Percentiles rank a stretch among this genome's conserved stretches.
These are phyloP conservation scores for Spilosoma lubricipeda DNA, from an alignment of 2,888 invertebrate species.

Conservation along the genomic window DNA sequence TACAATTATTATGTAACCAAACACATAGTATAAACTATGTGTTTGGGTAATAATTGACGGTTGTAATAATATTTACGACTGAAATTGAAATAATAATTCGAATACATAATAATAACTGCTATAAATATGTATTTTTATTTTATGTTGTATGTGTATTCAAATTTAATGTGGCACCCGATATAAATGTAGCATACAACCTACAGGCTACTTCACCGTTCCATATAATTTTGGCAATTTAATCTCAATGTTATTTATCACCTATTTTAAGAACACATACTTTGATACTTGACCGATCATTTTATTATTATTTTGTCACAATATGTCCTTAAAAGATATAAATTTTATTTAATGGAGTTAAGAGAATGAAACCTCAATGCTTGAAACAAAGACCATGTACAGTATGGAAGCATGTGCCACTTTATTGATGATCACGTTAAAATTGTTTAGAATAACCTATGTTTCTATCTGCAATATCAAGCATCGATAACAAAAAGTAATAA, in stretches of 20 bases:
- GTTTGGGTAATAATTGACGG: background rate
- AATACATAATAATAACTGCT: background rate
- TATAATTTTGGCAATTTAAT: no score
- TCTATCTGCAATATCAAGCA: slow-evolving; percentile 31
- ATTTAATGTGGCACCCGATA: no score
- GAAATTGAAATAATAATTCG: background rate
- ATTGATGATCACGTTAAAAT: slow-evolving; percentile 14
- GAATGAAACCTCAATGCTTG: background rate
- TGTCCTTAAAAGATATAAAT: background rate
- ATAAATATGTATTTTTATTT: background rate
- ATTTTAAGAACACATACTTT: no score
- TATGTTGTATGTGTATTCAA: no score
- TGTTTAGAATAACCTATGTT: slow-evolving; percentile 18
- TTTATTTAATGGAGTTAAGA: background rate
- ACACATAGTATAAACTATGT: background rate
- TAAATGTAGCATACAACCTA: no score
- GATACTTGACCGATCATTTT: background rate
- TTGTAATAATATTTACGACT: background rate
- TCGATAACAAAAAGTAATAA: slow-evolving; percentile 48
- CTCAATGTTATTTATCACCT: no score
- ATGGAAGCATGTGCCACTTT: background rate
- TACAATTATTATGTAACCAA: no score
- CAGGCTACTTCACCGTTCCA: no score
- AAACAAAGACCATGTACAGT: background rate
- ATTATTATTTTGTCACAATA: background rate